These are phyloP conservation scores for Macroglossus sobrinus DNA, from an alignment of 2,113 vertebrate species.

Conservation along the genomic window DNA sequence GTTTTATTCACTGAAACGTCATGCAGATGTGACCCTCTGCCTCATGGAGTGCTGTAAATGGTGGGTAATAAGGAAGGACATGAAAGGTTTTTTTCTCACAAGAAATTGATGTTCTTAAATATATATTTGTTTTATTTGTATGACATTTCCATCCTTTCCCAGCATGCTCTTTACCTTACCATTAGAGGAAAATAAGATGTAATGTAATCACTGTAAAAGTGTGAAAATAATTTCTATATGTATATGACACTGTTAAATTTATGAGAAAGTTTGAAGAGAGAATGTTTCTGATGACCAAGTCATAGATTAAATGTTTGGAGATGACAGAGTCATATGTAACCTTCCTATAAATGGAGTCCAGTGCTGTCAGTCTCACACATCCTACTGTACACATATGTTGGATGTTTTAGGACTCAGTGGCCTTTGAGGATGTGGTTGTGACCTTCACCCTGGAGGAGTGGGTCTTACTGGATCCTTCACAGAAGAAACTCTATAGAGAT, in stretches of 20 bases:
- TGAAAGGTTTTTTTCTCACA: too few species aligned
- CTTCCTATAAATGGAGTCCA: too few species aligned
- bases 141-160: not conserved
- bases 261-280: too few species aligned
- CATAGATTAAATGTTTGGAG: too few species aligned
- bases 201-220: not conserved
- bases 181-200: not conserved
- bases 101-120: too few species aligned
- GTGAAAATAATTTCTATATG: not conserved
- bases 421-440: not conserved
- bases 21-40: not conserved
- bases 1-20: not conserved
- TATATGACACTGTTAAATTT: too few species aligned
- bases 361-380: too few species aligned
- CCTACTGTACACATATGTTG: not conserved
- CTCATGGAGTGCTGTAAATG: not conserved
- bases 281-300: too few species aligned
- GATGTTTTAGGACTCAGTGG: not conserved
- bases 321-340: too few species aligned
- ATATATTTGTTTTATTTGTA: not conserved
- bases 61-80: not conserved
- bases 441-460: slow-evolving; percentile 49
- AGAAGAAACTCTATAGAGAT: slow-evolving; percentile 38
- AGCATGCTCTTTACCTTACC: not conserved
- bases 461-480: not conserved